A percentile compares a stretch with the other conserved stretches of the same genome.
phyloP scores from a whole-genome alignment of 2,888 invertebrate species.

The Caenorhabditis afra region DNA sequence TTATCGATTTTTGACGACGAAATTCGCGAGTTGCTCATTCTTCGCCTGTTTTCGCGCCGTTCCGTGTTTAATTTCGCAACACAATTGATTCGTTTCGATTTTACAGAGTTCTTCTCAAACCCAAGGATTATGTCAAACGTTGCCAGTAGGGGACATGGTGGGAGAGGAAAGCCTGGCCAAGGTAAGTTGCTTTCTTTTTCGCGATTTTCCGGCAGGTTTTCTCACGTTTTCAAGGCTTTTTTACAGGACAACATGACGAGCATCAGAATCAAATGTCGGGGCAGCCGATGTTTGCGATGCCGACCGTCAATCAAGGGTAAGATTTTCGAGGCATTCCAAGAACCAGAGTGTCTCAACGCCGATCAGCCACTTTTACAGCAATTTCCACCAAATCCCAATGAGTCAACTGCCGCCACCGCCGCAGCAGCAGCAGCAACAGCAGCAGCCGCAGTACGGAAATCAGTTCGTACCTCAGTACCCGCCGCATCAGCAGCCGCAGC shows the following conservation, averaged over 20 bases:
- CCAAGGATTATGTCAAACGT: constrained; percentile 58
- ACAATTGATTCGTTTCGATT: constrained; percentile 9
- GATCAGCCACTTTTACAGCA: not conserved
- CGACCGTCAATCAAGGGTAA: not conserved
- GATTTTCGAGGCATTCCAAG: not conserved
- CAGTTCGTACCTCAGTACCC: not conserved
- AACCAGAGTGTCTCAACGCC: not conserved
- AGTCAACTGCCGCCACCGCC: too few relatives aligned
- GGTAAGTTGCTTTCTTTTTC: constrained; percentile 20
- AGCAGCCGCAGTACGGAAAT: not conserved
- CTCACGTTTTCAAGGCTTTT: constrained; percentile 19
- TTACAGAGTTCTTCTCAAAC: constrained; percentile 48
- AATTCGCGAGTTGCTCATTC: too few relatives aligned
- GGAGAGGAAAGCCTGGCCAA: constrained; percentile 57
- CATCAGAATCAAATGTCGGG: not conserved
- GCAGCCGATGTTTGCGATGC: constrained; percentile 15
- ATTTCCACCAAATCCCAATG: too few relatives aligned
- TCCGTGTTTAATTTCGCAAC: too few relatives aligned
- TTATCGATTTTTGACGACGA: too few relatives aligned
- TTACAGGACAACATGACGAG: constrained; percentile 46
- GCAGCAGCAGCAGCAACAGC: not conserved
- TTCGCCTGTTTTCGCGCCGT: constrained; percentile 2
- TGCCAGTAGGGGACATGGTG: constrained; percentile 54
- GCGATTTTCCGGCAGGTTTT: not conserved
- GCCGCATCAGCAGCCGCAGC: not conserved